phyloP scores from a whole-genome alignment of 2,797 vertebrate species.

The Perodicticus potto region DNA sequence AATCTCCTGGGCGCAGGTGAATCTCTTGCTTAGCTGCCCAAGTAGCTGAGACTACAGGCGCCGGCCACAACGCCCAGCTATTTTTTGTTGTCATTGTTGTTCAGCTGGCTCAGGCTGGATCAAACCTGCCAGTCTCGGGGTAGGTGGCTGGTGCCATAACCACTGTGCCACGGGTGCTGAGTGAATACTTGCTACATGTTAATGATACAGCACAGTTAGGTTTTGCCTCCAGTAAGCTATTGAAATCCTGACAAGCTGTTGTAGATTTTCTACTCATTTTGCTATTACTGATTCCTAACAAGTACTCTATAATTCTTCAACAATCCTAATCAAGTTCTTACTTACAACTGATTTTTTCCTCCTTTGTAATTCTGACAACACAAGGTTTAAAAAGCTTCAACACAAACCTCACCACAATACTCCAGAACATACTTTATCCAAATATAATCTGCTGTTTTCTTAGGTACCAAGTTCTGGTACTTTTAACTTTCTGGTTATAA shows the following conservation, averaged over 20 bases:
- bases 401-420: neutral
- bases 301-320: neutral
- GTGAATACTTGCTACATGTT: rapidly evolving
- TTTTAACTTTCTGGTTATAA: neutral
- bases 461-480: neutral
- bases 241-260: neutral
- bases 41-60: too few species aligned
- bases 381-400: neutral
- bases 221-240: neutral
- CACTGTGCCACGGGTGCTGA: too few species aligned
- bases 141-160: too few species aligned
- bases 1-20: too few species aligned
- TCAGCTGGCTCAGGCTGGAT: too few species aligned
- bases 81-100: too few species aligned
- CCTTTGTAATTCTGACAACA: neutral
- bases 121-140: too few species aligned
- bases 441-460: neutral
- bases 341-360: neutral
- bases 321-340: neutral
- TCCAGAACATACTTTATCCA: neutral
- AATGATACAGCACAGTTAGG: neutral
- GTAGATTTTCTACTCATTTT: neutral
- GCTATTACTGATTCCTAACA: neutral
- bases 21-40: too few species aligned
- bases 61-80: too few species aligned